phyloP scores from a whole-genome alignment of 2,888 invertebrate genomes.

The Nesidiocoris tenuis region DNA sequence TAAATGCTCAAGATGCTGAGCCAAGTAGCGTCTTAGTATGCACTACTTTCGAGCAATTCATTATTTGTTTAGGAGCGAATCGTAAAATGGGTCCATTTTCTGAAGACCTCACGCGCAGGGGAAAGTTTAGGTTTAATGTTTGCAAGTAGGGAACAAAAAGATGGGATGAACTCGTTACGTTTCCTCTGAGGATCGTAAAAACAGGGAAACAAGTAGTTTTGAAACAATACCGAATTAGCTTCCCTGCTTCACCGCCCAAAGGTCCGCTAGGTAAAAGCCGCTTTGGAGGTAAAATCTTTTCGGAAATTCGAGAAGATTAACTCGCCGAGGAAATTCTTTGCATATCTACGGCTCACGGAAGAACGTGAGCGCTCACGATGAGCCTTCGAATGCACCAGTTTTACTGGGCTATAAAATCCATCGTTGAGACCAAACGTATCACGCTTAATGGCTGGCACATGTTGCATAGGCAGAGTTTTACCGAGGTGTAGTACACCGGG shows the following conservation, averaged over 20 bases:
- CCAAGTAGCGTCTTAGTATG: neutral
- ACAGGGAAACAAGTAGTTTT: neutral
- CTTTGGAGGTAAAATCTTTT: neutral
- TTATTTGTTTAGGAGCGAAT: neutral
- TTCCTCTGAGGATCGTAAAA: neutral
- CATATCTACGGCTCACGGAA: too few relatives aligned
- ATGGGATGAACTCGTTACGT: neutral
- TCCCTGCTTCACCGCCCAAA: too few relatives aligned
- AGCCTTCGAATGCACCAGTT: constrained; percentile 20
- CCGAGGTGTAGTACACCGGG: neutral
- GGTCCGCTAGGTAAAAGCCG: neutral
- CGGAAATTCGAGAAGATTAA: too few relatives aligned
- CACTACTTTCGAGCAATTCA: neutral
- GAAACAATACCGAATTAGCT: neutral
- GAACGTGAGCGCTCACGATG: neutral
- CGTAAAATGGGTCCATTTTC: neutral
- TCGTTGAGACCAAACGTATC: constrained; percentile 11
- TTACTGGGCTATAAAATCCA: constrained; percentile 22
- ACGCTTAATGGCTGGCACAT: constrained; percentile 23
- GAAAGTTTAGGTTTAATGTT: neutral
- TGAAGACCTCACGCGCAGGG: neutral
- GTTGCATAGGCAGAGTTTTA: neutral
- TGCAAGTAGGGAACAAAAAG: neutral
- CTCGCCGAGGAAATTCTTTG: too few relatives aligned
- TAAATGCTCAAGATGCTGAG: too few relatives aligned